Evolutionary conservation across 2,113 vertebrate species (phyloP).

Genomic region (Hyperoodon ampullatus): DNA sequence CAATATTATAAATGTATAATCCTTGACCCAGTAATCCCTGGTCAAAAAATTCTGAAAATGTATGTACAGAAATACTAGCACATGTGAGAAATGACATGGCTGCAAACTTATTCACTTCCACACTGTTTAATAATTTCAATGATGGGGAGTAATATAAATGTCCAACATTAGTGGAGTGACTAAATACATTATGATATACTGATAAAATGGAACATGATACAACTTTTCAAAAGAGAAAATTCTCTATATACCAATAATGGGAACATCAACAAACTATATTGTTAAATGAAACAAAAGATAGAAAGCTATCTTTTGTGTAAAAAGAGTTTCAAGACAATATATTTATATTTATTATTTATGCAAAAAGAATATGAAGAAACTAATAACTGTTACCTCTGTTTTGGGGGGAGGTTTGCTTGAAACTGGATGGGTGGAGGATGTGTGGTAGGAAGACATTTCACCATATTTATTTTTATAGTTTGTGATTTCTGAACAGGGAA

Average conservation of each 20-base stretch:
- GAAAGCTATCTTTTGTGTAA: not conserved
- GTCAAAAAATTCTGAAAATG: conserved; percentile 13
- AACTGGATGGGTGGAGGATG: not conserved
- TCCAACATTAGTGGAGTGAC: not conserved
- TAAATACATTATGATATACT: not conserved
- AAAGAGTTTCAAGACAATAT: not conserved
- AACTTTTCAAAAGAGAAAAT: not conserved
- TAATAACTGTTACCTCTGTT: not conserved
- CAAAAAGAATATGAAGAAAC: not conserved
- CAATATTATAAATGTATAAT: not conserved
- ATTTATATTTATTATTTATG: not conserved
- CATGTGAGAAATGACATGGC: not conserved
- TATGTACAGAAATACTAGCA: not conserved
- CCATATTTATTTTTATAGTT: not conserved
- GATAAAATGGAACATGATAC: not conserved
- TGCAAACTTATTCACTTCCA: not conserved
- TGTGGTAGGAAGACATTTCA: not conserved
- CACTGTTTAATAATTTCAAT: not conserved
- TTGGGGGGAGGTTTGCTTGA: not conserved
- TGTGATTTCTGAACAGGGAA: not conserved
- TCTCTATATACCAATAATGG: not conserved
- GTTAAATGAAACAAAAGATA: not conserved
- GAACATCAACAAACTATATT: not conserved
- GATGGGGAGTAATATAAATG: not conserved
- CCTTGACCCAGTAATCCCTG: not conserved